Conservation (phyloP, 1,140 invertebrate genomes). For the Tetragonula clypearis region DNA sequence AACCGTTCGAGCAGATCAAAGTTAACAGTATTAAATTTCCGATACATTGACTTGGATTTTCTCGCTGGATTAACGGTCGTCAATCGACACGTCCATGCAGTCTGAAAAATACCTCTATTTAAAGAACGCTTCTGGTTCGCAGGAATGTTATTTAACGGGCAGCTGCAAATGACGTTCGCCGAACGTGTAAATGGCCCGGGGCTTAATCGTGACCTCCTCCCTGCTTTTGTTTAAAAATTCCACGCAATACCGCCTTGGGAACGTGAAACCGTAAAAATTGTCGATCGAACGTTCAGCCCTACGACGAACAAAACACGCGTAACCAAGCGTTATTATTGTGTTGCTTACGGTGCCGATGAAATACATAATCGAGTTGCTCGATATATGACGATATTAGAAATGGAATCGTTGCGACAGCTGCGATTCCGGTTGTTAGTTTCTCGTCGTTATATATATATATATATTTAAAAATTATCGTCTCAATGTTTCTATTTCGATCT, state of each 20-base stretch:
- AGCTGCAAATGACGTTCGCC: constrained; percentile 3
- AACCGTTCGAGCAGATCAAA: too few species aligned
- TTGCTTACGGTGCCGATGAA: not conserved
- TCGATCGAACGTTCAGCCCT: not conserved
- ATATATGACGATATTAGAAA: constrained; percentile 33
- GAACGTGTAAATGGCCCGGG: not conserved
- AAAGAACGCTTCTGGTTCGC: not conserved
- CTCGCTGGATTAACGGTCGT: not conserved
- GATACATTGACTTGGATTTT: not conserved
- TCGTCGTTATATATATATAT: not conserved
- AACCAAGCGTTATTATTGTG: not conserved
- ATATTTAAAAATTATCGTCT: not conserved
- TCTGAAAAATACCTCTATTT: not conserved
- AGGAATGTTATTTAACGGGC: not conserved
- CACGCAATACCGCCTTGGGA: constrained; percentile 31
- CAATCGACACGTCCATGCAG: not conserved
- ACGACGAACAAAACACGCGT: not conserved
- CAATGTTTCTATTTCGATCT: constrained; percentile 2
- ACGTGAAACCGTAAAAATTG: constrained; percentile 20
- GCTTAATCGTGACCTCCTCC: not conserved
- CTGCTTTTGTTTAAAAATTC: constrained; percentile 37
- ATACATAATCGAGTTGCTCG: constrained; percentile 14
- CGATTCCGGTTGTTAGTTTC: constrained; percentile 6
- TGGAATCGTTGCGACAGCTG: constrained; percentile 7
- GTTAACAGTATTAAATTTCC: not conserved